Conservation (phyloP, 2,888 invertebrate species). For the Folsomia manolachei region DNA sequence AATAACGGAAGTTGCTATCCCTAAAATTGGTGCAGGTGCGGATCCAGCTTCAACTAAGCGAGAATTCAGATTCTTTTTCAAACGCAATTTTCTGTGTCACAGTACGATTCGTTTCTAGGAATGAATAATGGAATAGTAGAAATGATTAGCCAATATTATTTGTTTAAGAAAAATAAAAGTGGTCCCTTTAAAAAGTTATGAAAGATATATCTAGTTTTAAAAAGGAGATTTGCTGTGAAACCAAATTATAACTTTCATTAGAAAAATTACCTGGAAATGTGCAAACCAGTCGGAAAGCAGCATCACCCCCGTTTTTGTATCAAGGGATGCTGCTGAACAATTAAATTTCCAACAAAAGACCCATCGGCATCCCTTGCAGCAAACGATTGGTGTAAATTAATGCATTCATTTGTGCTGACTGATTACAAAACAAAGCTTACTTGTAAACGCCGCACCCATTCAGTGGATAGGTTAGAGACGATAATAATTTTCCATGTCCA, state of each 20-base stretch:
- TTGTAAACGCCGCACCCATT: slow-evolving; percentile 47
- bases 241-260: too few species aligned
- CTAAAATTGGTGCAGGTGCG: slow-evolving; percentile 44
- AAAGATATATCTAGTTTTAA: too few species aligned
- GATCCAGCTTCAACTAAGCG: slow-evolving; percentile 37
- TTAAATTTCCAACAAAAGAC: slow-evolving; percentile 46
- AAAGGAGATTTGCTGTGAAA: too few species aligned
- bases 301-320: slow-evolving; percentile 50
- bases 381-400: slow-evolving; percentile 1
- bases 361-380: slow-evolving; percentile 43
- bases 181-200: too few species aligned
- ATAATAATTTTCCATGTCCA: slow-evolving; percentile 46
- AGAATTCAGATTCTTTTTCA: slow-evolving; percentile 49
- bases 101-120: slow-evolving; percentile 48
- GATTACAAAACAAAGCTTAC: slow-evolving; percentile 31
- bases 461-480: slow-evolving; percentile 44
- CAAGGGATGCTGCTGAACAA: slow-evolving; percentile 50
- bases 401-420: slow-evolving; percentile 6
- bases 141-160: too few species aligned
- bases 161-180: too few species aligned
- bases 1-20: slow-evolving; percentile 48
- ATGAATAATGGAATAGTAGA: too few species aligned
- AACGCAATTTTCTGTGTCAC: slow-evolving; percentile 45
- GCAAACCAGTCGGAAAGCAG: slow-evolving; percentile 49
- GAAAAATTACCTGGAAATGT: too few species aligned